Conservation (phyloP, 2,888 invertebrate genomes). For the Eudasyphora cyanicolor region DNA sequence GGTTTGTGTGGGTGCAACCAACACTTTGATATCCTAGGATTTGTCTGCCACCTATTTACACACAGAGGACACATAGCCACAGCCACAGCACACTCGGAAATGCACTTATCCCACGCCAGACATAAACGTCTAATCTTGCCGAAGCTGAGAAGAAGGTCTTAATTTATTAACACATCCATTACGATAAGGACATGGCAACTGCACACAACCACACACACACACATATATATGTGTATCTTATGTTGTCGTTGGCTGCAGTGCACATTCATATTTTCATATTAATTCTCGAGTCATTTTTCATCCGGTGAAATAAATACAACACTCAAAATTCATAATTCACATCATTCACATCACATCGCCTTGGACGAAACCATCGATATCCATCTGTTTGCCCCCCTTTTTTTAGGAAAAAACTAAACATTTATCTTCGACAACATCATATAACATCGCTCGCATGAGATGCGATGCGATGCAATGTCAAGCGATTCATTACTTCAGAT, state of each 20-base stretch:
- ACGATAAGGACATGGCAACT: conserved; percentile 2
- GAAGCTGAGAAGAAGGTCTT: conserved; percentile 36
- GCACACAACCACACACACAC: not conserved
- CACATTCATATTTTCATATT: conserved; percentile 28
- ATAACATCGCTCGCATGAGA: not conserved
- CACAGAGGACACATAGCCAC: not conserved
- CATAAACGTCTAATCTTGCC: conserved; percentile 40
- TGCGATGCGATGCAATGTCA: not conserved
- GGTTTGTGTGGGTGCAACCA: not conserved
- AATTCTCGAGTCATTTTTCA: conserved; percentile 43
- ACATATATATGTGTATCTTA: not conserved
- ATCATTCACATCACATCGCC: conserved; percentile 40
- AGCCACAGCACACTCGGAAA: not conserved
- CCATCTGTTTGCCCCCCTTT: too few species aligned
- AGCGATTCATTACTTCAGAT: conserved; percentile 22
- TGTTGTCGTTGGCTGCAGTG: conserved; percentile 3
- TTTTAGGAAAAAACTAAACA: conserved; percentile 32
- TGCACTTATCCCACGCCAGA: conserved; percentile 5
- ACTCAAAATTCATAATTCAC: conserved; percentile 58
- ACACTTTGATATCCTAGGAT: too few species aligned
- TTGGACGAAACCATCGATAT: conserved; percentile 41
- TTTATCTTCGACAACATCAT: conserved; percentile 31
- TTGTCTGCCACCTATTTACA: not conserved
- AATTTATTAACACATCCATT: conserved; percentile 58
- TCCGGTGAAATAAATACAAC: conserved; percentile 50